These are phyloP conservation scores for Sphinx pinastri DNA, from an alignment of 2,888 invertebrate species.

Conservation along the genomic window DNA sequence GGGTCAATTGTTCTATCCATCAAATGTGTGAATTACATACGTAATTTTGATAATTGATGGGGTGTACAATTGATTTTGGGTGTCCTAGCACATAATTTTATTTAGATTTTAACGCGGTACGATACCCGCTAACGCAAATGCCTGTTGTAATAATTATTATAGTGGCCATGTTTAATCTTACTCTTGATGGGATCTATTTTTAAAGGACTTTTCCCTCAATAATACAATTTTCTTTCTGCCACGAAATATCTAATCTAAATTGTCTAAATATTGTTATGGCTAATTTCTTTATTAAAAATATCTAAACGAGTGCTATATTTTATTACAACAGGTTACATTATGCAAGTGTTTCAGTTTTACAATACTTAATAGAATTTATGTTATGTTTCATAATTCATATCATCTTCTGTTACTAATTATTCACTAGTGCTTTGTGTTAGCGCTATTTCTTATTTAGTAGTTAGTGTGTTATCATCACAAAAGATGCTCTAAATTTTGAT, in stretches of 20 bases:
- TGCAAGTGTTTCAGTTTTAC: neutral
- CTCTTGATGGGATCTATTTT: too few species aligned
- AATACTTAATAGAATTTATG: neutral
- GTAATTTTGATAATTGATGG: constrained; percentile 65
- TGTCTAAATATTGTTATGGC: neutral
- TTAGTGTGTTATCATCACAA: constrained; percentile 9
- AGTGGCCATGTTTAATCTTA: too few species aligned
- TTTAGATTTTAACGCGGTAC: constrained; percentile 26
- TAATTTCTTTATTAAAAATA: neutral
- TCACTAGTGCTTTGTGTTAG: neutral
- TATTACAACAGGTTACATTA: neutral
- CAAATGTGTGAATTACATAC: constrained; percentile 49
- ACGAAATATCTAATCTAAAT: neutral
- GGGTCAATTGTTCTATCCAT: constrained; percentile 79
- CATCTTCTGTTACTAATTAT: constrained; percentile 7
- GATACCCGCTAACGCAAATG: neutral
- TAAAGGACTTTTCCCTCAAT: too few species aligned
- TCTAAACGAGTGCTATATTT: too few species aligned
- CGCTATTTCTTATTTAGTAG: constrained; percentile 5
- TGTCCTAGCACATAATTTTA: constrained; percentile 73
- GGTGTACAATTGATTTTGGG: constrained; percentile 74
- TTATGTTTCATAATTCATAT: neutral
- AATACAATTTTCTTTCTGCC: too few species aligned
- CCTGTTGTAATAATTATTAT: neutral
- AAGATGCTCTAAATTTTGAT: constrained; percentile 6